phyloP scores from a whole-genome alignment of 2,888 invertebrate genomes.

The Rotaria socialis region DNA sequence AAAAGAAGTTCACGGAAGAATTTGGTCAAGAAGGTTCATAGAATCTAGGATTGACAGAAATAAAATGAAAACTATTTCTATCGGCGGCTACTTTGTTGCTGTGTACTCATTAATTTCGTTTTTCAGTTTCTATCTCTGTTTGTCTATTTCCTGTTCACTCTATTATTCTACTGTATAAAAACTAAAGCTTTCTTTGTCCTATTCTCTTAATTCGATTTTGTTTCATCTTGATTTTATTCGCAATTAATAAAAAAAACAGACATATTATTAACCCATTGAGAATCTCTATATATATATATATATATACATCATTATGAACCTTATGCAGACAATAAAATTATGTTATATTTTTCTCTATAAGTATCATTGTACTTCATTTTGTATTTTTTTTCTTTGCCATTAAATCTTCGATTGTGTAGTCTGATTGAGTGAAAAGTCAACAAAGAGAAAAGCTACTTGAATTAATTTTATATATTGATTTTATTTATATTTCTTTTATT shows the following conservation, averaged over 20 bases:
- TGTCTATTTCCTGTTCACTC: neutral
- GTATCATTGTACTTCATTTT: neutral
- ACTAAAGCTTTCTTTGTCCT: neutral
- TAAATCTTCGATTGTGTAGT: neutral
- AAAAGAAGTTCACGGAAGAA: neutral
- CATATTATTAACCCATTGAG: neutral
- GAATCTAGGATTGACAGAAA: neutral
- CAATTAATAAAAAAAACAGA: neutral
- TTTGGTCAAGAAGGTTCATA: constrained; percentile 32
- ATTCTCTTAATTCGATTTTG: neutral
- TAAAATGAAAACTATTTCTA: neutral
- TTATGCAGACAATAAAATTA: neutral
- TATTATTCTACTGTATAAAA: neutral
- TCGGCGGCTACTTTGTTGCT: neutral
- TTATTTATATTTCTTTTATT: neutral
- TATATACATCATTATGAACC: neutral
- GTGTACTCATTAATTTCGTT: neutral
- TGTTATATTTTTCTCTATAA: neutral
- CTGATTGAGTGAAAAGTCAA: neutral
- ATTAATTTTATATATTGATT: neutral
- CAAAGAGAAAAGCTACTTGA: neutral
- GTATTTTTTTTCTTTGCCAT: neutral
- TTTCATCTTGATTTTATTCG: constrained; percentile 7
- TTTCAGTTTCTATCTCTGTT: neutral
- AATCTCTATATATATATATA: neutral